These are phyloP conservation scores for Nerophis ophidion DNA, from an alignment of 2,113 vertebrate genomes.

Conservation along the genomic window DNA sequence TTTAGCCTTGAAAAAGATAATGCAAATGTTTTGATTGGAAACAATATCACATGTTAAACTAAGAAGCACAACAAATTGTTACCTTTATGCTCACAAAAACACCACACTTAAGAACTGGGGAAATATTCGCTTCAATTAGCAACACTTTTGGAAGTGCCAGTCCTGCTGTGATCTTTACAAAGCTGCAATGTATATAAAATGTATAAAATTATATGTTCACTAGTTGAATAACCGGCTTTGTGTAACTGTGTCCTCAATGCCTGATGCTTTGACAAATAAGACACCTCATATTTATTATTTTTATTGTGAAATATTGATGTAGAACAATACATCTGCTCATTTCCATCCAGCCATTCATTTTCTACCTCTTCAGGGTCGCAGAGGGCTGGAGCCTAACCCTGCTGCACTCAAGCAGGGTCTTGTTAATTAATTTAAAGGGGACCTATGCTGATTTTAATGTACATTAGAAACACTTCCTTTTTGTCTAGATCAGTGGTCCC, in stretches of 20 bases:
- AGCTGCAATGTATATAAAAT: neutral
- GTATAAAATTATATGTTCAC: neutral
- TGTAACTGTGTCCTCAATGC: neutral
- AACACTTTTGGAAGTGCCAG: neutral
- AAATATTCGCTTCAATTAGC: neutral
- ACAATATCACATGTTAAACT: neutral
- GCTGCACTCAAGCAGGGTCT: no score
- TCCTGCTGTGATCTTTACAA: neutral
- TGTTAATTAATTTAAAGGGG: no score
- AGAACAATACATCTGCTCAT: no score
- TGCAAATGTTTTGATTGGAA: neutral
- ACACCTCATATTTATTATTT: neutral
- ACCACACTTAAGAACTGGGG: neutral
- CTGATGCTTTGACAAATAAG: neutral
- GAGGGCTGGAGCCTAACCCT: no score
- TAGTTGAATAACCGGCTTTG: slow-evolving; percentile 4
- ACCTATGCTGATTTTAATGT: no score
- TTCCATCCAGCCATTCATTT: no score
- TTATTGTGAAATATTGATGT: no score
- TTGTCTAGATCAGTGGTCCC: no score
- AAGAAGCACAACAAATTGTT: neutral
- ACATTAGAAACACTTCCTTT: no score
- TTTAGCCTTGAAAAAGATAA: neutral
- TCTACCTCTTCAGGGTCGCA: no score
- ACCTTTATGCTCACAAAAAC: neutral